Conservation (phyloP, 2,888 invertebrate species). For the Euclidia mi region DNA sequence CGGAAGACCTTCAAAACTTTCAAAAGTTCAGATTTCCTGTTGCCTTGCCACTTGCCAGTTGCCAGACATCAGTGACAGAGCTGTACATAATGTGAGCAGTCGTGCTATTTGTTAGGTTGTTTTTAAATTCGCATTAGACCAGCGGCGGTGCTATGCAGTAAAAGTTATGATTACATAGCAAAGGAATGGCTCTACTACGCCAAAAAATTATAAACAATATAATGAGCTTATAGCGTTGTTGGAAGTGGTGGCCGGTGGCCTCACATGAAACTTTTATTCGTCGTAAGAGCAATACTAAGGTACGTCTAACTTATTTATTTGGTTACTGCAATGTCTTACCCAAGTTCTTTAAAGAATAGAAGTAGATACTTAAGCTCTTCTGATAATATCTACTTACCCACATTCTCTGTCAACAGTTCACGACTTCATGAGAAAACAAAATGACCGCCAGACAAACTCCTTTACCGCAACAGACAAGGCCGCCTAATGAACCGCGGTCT, state of each 20-base stretch:
- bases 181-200: neutral
- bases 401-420: slow-evolving; percentile 49
- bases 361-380: too few relatives aligned
- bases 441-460: slow-evolving; percentile 77
- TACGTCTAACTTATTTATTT: neutral
- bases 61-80: too few relatives aligned
- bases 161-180: neutral
- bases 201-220: neutral
- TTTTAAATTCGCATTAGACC: too few relatives aligned
- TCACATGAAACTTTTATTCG: neutral
- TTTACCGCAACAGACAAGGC: slow-evolving; percentile 59
- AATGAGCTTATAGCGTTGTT: neutral
- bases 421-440: slow-evolving; percentile 68
- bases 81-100: too few relatives aligned
- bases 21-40: too few relatives aligned
- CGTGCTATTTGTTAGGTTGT: too few relatives aligned
- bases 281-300: neutral
- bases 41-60: too few relatives aligned
- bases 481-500: slow-evolving; percentile 56
- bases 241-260: neutral
- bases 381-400: too few relatives aligned
- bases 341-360: neutral
- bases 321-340: neutral
- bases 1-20: too few relatives aligned
- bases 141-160: neutral